A percentile compares a stretch with the other conserved stretches of the same genome.
Evolutionary conservation across 2,113 vertebrate species (phyloP).

Genomic region (Mixornis gularis): DNA sequence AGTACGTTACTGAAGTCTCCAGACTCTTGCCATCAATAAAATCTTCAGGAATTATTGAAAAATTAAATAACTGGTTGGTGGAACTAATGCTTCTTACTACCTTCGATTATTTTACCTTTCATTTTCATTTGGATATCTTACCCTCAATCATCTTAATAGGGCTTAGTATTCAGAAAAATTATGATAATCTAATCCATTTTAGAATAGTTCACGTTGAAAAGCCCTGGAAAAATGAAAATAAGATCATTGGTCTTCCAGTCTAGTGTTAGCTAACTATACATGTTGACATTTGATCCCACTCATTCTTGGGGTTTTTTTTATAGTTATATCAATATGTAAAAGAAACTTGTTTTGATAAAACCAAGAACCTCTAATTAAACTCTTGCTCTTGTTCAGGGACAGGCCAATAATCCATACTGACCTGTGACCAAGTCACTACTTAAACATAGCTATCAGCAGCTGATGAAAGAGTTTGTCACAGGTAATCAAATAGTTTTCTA

Average conservation of each 20-base stretch:
- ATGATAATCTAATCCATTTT: background rate
- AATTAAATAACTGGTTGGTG: background rate
- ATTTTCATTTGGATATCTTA: background rate
- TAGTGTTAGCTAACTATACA: background rate
- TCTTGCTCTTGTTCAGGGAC: background rate
- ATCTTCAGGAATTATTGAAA: background rate
- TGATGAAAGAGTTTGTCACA: background rate
- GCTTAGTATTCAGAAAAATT: background rate
- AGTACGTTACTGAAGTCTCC: background rate
- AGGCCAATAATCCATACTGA: background rate
- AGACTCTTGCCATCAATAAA: background rate
- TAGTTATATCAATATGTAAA: background rate
- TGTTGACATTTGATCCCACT: background rate
- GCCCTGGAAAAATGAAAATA: background rate
- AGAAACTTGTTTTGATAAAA: background rate
- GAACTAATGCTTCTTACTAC: background rate
- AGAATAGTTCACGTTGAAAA: background rate
- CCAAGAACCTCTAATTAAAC: background rate
- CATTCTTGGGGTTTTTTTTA: background rate
- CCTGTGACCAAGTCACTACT: background rate
- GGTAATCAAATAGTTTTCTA: background rate
- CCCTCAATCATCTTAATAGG: background rate
- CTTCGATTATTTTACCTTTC: background rate
- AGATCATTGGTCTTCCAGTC: rapidly evolving
- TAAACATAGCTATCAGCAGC: background rate